A percentile compares a stretch with the other conserved stretches of the same genome.
phyloP scores from a whole-genome alignment of 2,888 invertebrate species.

The Atrina japonica region DNA sequence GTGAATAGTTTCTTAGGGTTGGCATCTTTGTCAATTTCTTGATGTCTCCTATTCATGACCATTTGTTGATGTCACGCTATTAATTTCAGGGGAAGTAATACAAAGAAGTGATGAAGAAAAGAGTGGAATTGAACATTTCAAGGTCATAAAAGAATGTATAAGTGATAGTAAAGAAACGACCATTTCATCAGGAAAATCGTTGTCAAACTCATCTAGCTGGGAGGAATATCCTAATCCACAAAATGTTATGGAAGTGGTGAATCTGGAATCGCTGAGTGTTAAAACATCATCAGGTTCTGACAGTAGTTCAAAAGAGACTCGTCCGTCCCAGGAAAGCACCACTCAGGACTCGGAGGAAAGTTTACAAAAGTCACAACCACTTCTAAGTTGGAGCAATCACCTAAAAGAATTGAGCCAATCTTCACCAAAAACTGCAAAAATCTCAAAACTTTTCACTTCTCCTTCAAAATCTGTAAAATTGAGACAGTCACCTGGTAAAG shows the following conservation, averaged over 20 bases:
- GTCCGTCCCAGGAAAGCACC: not conserved
- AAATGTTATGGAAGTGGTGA: constrained; percentile 16
- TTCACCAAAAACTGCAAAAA: constrained; percentile 2
- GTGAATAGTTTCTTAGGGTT: no score
- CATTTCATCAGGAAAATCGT: not conserved
- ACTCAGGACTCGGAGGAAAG: not conserved
- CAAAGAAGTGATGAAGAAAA: not conserved
- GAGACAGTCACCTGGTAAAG: constrained; percentile 1
- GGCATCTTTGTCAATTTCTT: no score
- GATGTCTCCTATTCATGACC: no score
- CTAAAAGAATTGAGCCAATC: constrained; percentile 16
- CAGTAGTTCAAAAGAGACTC: not conserved
- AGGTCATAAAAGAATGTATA: constrained; percentile 9
- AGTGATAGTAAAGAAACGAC: not conserved
- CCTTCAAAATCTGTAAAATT: constrained; percentile 50
- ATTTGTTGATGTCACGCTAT: no score
- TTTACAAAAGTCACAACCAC: constrained; percentile 11
- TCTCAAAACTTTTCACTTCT: constrained; percentile 26
- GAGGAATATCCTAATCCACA: constrained; percentile 2
- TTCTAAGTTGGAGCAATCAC: constrained; percentile 30
- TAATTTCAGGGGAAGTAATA: not conserved
- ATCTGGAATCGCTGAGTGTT: constrained; percentile 8
- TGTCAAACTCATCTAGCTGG: not conserved
- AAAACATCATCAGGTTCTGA: constrained; percentile 13
- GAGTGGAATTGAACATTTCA: constrained; percentile 14